Conservation (phyloP, 1,140 invertebrate genomes). For the Euschistus heros region DNA sequence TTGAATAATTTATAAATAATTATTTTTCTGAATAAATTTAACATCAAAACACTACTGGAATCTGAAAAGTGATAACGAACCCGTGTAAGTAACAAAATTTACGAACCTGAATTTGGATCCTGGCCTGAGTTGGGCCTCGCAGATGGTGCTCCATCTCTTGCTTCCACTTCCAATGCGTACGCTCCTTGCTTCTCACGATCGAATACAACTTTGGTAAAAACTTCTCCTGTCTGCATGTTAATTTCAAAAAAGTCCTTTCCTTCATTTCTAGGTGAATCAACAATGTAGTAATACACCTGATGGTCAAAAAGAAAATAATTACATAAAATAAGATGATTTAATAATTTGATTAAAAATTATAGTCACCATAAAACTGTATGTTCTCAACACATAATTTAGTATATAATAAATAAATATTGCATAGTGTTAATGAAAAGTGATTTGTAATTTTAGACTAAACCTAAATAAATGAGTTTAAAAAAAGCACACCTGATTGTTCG, state of each 20-base stretch:
- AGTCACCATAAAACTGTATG: too few relatives aligned
- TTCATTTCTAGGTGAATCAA: conserved; percentile 77
- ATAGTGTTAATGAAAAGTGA: neutral
- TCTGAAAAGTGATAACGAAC: too few relatives aligned
- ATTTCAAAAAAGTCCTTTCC: conserved; percentile 92
- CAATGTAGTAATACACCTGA: conserved; percentile 83
- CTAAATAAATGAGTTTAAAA: neutral
- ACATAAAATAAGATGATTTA: neutral
- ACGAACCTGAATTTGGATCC: conserved; percentile 83
- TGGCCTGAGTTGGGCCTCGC: conserved; percentile 81
- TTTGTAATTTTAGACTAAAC: neutral
- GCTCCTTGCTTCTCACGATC: conserved; percentile 90
- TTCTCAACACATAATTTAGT: too few relatives aligned
- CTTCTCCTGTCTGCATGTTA: conserved; percentile 83
- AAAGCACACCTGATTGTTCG: conserved; percentile 74
- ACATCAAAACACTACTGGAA: too few relatives aligned
- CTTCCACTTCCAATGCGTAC: conserved; percentile 87
- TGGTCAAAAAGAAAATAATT: conserved; percentile 14
- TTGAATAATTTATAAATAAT: too few relatives aligned
- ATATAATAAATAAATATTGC: neutral
- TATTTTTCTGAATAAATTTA: too few relatives aligned
- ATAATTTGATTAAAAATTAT: neutral
- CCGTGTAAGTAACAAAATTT: neutral
- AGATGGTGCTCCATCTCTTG: conserved; percentile 82
- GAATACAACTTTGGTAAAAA: conserved; percentile 88